These are phyloP conservation scores for Hirtodrosophila cameraria DNA, from an alignment of 2,888 invertebrate genomes.

Conservation along the genomic window DNA sequence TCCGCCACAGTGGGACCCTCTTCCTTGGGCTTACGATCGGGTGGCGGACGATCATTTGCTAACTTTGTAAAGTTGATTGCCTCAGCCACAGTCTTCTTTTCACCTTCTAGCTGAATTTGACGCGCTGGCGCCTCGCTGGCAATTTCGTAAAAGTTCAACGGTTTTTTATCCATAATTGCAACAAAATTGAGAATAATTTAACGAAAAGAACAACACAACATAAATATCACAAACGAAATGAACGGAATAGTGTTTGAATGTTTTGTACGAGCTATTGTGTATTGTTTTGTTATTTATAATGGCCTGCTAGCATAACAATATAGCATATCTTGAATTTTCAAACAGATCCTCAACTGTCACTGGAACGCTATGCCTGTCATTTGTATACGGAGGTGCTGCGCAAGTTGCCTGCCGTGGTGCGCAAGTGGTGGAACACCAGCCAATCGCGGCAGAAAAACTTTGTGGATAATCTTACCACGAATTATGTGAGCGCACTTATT, in stretches of 20 bases:
- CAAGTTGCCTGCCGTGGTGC: constrained; percentile 89
- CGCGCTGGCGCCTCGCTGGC: constrained; percentile 51
- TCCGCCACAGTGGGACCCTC: constrained; percentile 66
- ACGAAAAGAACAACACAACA: constrained; percentile 18
- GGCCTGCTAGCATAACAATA: constrained; percentile 28
- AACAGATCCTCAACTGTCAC: constrained; percentile 67
- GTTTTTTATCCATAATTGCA: constrained; percentile 49
- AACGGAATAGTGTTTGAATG: not conserved
- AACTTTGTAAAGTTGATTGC: constrained; percentile 40
- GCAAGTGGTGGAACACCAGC: constrained; percentile 90
- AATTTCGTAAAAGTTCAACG: constrained; percentile 50
- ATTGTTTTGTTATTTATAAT: not conserved
- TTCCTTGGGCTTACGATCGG: constrained; percentile 19
- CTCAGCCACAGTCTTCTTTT: constrained; percentile 34
- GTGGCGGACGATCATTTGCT: constrained; percentile 26
- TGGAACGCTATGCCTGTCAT: constrained; percentile 86
- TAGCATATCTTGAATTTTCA: constrained; percentile 1
- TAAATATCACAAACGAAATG: constrained; percentile 13
- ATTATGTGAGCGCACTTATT: constrained; percentile 88
- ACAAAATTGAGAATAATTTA: constrained; percentile 6
- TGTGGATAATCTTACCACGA: constrained; percentile 88
- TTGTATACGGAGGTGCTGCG: constrained; percentile 87
- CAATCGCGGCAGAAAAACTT: constrained; percentile 87
- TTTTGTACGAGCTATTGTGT: not conserved
- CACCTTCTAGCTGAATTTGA: constrained; percentile 34